A percentile compares a stretch with the other conserved stretches of the same genome.
Conservation (phyloP, 2,888 invertebrate species). For the Eilema griseolum region DNA sequence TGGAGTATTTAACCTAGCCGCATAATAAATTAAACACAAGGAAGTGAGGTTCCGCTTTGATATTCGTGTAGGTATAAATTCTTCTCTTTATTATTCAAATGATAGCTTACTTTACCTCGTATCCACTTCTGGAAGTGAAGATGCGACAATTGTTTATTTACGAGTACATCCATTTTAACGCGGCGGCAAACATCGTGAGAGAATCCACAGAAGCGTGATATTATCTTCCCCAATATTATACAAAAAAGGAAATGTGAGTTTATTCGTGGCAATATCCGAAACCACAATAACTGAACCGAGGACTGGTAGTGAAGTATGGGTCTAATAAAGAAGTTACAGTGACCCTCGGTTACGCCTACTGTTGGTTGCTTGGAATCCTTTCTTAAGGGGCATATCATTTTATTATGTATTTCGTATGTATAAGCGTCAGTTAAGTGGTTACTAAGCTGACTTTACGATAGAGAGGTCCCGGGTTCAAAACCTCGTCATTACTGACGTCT, state of each 20-base stretch:
- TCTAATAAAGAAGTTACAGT: background rate
- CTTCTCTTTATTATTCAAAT: background rate
- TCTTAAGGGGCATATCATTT: background rate
- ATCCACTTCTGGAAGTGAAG: background rate
- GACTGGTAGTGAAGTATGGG: background rate
- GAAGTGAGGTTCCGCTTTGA: background rate
- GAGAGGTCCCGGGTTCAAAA: too few relatives aligned
- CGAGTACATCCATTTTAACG: conserved; percentile 3
- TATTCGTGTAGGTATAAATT: background rate
- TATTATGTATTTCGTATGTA: background rate
- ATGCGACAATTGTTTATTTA: conserved; percentile 20
- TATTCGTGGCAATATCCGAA: conserved; percentile 15
- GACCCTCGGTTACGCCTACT: background rate
- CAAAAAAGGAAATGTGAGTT: conserved; percentile 14
- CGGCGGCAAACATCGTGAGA: conserved; percentile 18
- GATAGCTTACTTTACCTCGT: background rate
- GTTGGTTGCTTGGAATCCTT: background rate
- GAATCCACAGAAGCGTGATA: conserved; percentile 21
- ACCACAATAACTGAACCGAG: conserved; percentile 16
- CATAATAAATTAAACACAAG: too few relatives aligned
- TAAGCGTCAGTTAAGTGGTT: background rate
- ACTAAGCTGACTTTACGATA: too few relatives aligned
- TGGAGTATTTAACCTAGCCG: too few relatives aligned
- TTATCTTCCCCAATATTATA: conserved; percentile 18
- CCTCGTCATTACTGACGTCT: too few relatives aligned